Percentiles rank a stretch among this genome's conserved stretches.
phyloP scores from a whole-genome alignment of 2,888 invertebrate genomes.

The Sussaba pulchella region DNA sequence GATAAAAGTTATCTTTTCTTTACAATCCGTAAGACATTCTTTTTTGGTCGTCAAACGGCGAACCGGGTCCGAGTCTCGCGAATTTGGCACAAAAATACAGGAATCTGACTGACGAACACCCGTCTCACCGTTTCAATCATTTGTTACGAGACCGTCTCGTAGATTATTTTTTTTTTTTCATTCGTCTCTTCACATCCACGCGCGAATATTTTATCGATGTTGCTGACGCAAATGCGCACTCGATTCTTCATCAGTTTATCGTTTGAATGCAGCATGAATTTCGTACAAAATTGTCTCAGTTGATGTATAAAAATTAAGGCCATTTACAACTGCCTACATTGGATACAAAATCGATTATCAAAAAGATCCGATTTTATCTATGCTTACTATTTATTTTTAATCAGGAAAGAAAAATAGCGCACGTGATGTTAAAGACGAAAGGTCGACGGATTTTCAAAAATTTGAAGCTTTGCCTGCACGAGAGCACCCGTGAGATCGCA shows the following conservation, averaged over 20 bases:
- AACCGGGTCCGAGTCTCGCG: constrained; percentile 46
- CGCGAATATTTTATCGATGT: constrained; percentile 4
- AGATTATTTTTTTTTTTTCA: background rate
- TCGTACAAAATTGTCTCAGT: background rate
- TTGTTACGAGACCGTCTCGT: background rate
- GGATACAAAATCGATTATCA: background rate
- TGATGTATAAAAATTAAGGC: background rate
- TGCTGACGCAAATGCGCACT: constrained; percentile 39
- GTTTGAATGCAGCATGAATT: background rate
- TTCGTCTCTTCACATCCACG: background rate
- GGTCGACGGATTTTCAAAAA: constrained; percentile 10
- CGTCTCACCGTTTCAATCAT: constrained; percentile 29
- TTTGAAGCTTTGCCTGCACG: constrained; percentile 10
- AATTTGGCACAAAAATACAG: constrained; percentile 67
- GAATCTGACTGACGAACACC: constrained; percentile 58
- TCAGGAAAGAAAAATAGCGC: constrained; percentile 22
- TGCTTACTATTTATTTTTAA: constrained; percentile 21
- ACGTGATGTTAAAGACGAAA: constrained; percentile 8
- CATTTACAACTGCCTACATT: background rate
- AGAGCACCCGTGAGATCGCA: constrained; percentile 19
- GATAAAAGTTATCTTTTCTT: constrained; percentile 9
- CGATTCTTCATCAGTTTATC: constrained; percentile 1
- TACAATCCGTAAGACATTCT: constrained; percentile 17
- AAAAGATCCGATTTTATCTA: too few relatives aligned
- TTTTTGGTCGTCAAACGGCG: constrained; percentile 13